A percentile compares a stretch with the other conserved stretches of the same genome.
Conservation (phyloP, 2,797 vertebrate genomes). For the Numenius phaeopus region DNA sequence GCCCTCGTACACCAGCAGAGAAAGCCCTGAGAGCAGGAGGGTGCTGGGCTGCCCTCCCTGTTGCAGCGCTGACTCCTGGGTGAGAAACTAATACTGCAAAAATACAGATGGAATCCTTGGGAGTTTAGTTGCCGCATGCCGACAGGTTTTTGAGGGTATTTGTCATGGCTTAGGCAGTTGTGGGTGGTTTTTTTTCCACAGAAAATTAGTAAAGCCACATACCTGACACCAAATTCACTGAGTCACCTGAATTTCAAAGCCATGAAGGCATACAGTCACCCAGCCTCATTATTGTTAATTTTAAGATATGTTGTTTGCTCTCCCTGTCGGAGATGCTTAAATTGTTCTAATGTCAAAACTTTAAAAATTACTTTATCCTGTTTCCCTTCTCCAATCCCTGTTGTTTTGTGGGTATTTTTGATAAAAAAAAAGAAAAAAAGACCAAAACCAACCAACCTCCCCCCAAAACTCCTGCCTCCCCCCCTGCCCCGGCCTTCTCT, state of each 20-base stretch:
- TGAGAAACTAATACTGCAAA: neutral
- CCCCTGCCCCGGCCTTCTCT: neutral
- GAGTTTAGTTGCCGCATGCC: neutral
- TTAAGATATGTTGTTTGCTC: neutral
- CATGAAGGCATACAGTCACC: rapidly evolving
- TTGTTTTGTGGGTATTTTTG: neutral
- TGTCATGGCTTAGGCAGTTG: neutral
- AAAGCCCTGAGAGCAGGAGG: neutral
- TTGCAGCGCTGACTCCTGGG: neutral
- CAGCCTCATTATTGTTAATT: rapidly evolving
- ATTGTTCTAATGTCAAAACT: rapidly evolving
- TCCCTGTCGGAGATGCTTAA: rapidly evolving
- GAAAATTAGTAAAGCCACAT: neutral
- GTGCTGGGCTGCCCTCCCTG: too few species aligned
- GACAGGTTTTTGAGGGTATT: neutral
- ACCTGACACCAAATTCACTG: neutral
- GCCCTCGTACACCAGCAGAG: rapidly evolving
- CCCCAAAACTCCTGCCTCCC: neutral
- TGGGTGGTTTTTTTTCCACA: neutral
- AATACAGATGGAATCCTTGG: neutral
- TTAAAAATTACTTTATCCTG: rapidly evolving
- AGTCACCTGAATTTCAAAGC: neutral
- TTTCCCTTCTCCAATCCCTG: neutral
- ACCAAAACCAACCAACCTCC: too few species aligned
- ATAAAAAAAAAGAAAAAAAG: neutral